phyloP scores from a whole-genome alignment of 2,888 invertebrate genomes.

The Melanchra persicariae region DNA sequence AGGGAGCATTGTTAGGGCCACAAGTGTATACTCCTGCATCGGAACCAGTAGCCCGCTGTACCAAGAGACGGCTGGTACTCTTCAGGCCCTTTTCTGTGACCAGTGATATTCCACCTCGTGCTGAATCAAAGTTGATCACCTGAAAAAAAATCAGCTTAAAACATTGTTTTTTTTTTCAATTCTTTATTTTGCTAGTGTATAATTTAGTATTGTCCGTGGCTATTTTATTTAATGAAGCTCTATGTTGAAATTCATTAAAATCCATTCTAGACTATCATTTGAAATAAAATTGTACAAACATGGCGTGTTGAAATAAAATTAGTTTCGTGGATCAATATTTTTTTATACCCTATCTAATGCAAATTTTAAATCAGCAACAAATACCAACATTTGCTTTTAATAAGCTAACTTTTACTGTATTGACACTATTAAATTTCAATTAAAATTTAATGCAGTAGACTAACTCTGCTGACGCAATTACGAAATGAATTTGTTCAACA shows the following conservation, averaged over 20 bases:
- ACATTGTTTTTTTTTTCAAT: neutral
- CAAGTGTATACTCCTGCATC: conserved; percentile 97
- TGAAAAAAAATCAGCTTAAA: conserved; percentile 74
- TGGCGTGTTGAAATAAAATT: neutral
- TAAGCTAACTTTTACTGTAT: conserved; percentile 12
- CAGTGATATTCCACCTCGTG: conserved; percentile 96
- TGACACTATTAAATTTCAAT: conserved; percentile 21
- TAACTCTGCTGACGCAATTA: conserved; percentile 57
- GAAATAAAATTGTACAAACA: neutral
- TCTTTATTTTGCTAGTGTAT: neutral
- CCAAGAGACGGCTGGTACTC: conserved; percentile 95
- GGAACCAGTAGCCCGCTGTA: conserved; percentile 94
- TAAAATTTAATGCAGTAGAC: conserved; percentile 36
- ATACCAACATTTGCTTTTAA: conserved; percentile 18
- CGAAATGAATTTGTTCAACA: conserved; percentile 63
- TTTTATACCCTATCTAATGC: neutral
- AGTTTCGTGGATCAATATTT: conserved; percentile 5
- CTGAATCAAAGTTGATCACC: conserved; percentile 97
- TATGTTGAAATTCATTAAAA: no score
- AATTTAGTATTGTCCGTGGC: neutral
- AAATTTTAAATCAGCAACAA: conserved; percentile 19
- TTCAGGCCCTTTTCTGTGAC: conserved; percentile 96
- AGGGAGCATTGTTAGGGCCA: conserved; percentile 95
- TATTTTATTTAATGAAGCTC: neutral
- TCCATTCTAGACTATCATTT: no score